Evolutionary conservation across 2,888 invertebrate genomes (phyloP).

Genomic region (Shargacucullia verbasci): DNA sequence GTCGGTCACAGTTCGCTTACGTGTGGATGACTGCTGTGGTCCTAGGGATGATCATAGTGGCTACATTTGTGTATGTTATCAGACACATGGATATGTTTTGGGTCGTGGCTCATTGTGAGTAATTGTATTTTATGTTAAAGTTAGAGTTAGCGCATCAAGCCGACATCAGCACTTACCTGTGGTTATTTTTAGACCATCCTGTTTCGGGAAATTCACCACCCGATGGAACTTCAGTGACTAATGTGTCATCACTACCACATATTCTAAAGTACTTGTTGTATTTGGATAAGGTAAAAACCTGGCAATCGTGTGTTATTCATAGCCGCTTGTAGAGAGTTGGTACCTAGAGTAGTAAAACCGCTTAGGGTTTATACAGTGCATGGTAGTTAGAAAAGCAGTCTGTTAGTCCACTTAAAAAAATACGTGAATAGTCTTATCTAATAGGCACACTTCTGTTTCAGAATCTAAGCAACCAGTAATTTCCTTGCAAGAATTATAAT

Average conservation of each 20-base stretch:
- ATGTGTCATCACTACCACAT: background rate
- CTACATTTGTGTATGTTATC: slow-evolving; percentile 32
- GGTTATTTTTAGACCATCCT: slow-evolving; percentile 16
- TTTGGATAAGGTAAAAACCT: slow-evolving; percentile 2
- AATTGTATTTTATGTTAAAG: background rate
- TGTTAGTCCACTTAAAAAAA: too few relatives aligned
- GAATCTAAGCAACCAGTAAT: too few relatives aligned
- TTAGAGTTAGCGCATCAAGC: too few relatives aligned
- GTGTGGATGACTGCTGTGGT: slow-evolving; percentile 25
- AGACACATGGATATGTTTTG: slow-evolving; percentile 28
- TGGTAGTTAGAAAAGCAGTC: too few relatives aligned
- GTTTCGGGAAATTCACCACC: background rate
- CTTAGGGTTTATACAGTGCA: too few relatives aligned
- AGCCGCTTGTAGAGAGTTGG: too few relatives aligned
- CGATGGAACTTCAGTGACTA: background rate
- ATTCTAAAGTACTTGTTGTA: slow-evolving; percentile 22
- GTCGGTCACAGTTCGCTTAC: slow-evolving; percentile 19
- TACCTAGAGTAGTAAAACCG: too few relatives aligned
- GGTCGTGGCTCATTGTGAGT: slow-evolving; percentile 43
- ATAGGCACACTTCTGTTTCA: too few relatives aligned
- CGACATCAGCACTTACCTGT: background rate
- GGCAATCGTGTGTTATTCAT: background rate
- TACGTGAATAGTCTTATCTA: too few relatives aligned
- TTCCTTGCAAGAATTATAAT: too few relatives aligned
- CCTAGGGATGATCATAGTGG: slow-evolving; percentile 23